A percentile compares a stretch with the other conserved stretches of the same genome.
Evolutionary conservation across 1,140 invertebrate species (phyloP).

Genomic region (Pachyrhynchus sulphureomaculatus): DNA sequence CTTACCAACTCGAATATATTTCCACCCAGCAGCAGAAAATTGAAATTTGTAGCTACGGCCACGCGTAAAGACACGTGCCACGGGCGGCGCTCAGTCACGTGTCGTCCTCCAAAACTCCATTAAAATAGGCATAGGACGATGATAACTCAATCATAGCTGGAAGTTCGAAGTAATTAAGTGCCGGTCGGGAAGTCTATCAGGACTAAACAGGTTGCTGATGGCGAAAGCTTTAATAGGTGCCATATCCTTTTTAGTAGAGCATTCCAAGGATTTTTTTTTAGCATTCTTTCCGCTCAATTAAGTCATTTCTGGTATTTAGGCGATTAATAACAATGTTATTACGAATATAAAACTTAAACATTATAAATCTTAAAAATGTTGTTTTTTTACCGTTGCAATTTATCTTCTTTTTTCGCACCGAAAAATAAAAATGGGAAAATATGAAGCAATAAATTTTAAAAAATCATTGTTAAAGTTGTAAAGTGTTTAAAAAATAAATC

Average conservation of each 20-base stretch:
- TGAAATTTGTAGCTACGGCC: slow-evolving; percentile 26
- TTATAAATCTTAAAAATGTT: too few species aligned
- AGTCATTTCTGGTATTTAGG: too few species aligned
- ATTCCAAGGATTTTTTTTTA: neutral
- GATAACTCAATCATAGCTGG: slow-evolving; percentile 29
- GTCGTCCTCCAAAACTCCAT: slow-evolving; percentile 23
- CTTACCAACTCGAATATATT: neutral
- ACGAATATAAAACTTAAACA: too few species aligned
- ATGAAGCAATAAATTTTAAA: too few species aligned
- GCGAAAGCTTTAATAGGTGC: too few species aligned
- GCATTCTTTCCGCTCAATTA: neutral
- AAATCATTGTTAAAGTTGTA: too few species aligned
- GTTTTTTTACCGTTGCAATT: too few species aligned
- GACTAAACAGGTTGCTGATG: slow-evolving; percentile 10
- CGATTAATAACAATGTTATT: too few species aligned
- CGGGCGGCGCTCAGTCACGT: slow-evolving; percentile 10
- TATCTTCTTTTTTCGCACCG: too few species aligned
- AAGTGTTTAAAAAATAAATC: too few species aligned
- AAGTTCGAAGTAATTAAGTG: slow-evolving; percentile 26
- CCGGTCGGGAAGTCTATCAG: slow-evolving; percentile 24
- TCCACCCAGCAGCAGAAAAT: slow-evolving; percentile 17
- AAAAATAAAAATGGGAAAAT: too few species aligned
- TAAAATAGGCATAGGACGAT: slow-evolving; percentile 13
- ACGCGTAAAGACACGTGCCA: slow-evolving; percentile 20
- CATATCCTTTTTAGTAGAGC: neutral